Conservation (phyloP, 2,113 vertebrate species). For the Corythaeola cristata region DNA sequence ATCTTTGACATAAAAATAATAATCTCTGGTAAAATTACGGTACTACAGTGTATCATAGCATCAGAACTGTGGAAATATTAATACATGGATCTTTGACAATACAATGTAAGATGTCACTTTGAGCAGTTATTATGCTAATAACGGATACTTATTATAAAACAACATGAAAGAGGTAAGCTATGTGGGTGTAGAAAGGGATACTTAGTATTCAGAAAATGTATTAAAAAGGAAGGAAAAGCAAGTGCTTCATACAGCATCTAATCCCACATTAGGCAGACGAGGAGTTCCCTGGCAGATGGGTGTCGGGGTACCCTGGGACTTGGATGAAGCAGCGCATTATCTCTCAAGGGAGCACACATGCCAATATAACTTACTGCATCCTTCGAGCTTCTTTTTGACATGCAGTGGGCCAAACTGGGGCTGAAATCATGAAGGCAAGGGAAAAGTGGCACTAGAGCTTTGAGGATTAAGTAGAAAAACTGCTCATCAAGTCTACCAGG, state of each 20-base stretch:
- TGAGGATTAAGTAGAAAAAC: background rate
- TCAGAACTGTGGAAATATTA: slow-evolving; percentile 67
- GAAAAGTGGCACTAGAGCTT: background rate
- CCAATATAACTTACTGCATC: background rate
- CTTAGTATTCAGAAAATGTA: slow-evolving; percentile 48
- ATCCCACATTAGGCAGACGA: slow-evolving; percentile 53
- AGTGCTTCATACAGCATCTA: slow-evolving; percentile 34
- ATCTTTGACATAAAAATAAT: slow-evolving; percentile 67
- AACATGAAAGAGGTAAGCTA: slow-evolving; percentile 64
- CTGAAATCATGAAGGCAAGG: background rate
- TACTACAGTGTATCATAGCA: slow-evolving; percentile 42
- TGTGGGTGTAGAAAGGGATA: slow-evolving; percentile 36
- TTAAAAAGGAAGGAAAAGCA: slow-evolving; percentile 27
- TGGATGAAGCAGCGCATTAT: slow-evolving; percentile 1
- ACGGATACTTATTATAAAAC: slow-evolving; percentile 54
- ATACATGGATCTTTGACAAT: slow-evolving; percentile 63
- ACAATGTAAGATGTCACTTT: slow-evolving; percentile 65
- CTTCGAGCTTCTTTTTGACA: background rate
- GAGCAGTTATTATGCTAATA: slow-evolving; percentile 66
- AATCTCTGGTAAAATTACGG: slow-evolving; percentile 58
- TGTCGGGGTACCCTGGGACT: slow-evolving; percentile 31
- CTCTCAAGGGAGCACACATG: background rate
- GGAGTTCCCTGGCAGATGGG: slow-evolving; percentile 46
- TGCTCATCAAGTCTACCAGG: background rate
- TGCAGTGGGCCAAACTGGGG: background rate